Base-by-base conservation (phyloP, 2,113 vertebrate species). In the Sinosuthora webbiana region DNA sequence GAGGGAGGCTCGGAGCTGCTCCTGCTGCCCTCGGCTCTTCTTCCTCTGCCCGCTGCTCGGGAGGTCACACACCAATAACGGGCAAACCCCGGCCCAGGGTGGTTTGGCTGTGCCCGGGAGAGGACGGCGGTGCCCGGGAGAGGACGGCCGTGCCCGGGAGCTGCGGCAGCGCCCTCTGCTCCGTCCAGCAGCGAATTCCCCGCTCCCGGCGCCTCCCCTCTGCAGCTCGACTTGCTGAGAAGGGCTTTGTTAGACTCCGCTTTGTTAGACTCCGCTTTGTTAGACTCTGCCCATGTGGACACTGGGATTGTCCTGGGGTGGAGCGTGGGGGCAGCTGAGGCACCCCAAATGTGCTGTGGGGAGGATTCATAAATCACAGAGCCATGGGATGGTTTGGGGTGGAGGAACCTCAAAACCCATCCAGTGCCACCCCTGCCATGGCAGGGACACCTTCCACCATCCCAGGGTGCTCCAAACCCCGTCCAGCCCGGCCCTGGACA, bases 41-140 rank as follows among this genome's bases (percentile, higher is more conserved):
- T 11, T 5, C 12, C n/a, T 56, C 65, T 50, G 30, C 23, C 5
- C 31, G 19, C 33, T 33, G 44, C 75, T 56, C 10, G 59, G 53
- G 50, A 4, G 49, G 25, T 42, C 19, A 2, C 5, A 8, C 56
- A 28, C 0, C 64, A 11, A 4, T 0, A 13, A 4, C 0, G 0
- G 9, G 22, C 33, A 20, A 19, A n/a, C 27, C 9, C 3, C 1
- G 12, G 65, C 27, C 42, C 37, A 12, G 1, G 18, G 20, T 2
- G 20, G 14, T 5, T 44, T 27, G 70, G 56, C 33, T 49, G 5
- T 3, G 10, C 71, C 71, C 5, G 4, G 42, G 12, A 8, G 8
- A 9, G 22, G 75, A 4, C 23, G 19, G 3, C 10, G 49, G 44
- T 18, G 20, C 1, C 47, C 25, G 6, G 47, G n/a, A 47, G 76